Base-by-base conservation (phyloP, 2,888 invertebrate genomes). In the Spilosoma lubricipeda region DNA sequence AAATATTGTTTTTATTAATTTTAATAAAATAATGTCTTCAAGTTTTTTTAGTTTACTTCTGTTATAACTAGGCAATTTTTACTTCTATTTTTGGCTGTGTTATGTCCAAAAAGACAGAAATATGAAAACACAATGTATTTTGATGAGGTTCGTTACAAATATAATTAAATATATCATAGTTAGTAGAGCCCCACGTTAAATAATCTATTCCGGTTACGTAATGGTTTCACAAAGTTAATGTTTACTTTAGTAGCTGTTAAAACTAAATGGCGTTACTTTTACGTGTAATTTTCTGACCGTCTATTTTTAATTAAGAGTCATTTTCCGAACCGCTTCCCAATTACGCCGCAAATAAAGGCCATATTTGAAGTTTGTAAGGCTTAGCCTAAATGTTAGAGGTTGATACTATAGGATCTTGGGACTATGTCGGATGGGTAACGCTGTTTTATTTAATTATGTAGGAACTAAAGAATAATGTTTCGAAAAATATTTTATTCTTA, bases 281-380 rank as follows among this genome's bases (percentile, higher is more conserved):
- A 76, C 77, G 79, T 78, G 79, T 77, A 33, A 69, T 63, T 71
- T 67, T 68, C 39, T 74, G 20, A 70, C 67, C 72, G 77, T 78
- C 78, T 84, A 84, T 83, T 87, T 89, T 86, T 82, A 83, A 85
- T 84, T 81, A 80, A 83, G 84, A 83, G 77, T 79, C 78, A 77
- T 87, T 90, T 88, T 89, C 86, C 86, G 81, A 84, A 77, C 83
- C 86, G 81, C 82, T 83, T 80, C 80, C 81, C 88, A 88, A 90
- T 90, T 89, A 88, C 82, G 84, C 80, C 81, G 73, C 72, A 85
- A 86, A 85, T 85, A 86, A 87, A 83, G 81, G 80, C 77, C 69
- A 83, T 76, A 82, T 87, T 84, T 83, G 76, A 83, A 81, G 81
- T 78, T 48, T 70, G 78, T 67, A 74, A 64, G 66, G 27, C 59